phyloP scores from a whole-genome alignment of 2,888 invertebrate species.

The Micropterix aruncella region DNA sequence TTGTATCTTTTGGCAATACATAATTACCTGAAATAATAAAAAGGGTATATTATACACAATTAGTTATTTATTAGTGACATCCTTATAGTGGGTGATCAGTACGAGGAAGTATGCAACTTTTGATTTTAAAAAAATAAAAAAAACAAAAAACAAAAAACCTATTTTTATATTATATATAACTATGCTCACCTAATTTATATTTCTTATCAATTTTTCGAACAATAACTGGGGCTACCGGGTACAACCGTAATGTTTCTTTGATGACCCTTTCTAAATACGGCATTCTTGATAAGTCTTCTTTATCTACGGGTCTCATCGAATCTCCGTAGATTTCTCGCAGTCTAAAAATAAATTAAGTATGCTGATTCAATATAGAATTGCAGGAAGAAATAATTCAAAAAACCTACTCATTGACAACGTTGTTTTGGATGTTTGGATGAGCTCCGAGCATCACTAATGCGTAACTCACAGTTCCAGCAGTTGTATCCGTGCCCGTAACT shows the following conservation, averaged over 20 bases:
- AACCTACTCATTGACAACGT: constrained; percentile 8
- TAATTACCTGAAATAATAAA: constrained; percentile 15
- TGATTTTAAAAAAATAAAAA: no score
- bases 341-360: constrained; percentile 17
- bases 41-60: no score
- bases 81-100: no score
- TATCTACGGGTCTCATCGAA: constrained; percentile 15
- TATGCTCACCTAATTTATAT: constrained; percentile 20
- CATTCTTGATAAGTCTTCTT: constrained; percentile 22
- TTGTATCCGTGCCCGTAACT: constrained; percentile 23
- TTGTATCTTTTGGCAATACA: constrained; percentile 16
- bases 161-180: constrained; percentile 3
- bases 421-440: constrained; percentile 16
- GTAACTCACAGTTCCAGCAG: constrained; percentile 16
- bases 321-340: constrained; percentile 20
- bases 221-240: constrained; percentile 23
- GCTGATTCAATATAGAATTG: not conserved
- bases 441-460: constrained; percentile 16
- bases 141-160: constrained; percentile 1
- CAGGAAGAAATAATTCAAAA: no score
- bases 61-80: no score
- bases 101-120: no score
- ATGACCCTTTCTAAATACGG: constrained; percentile 27
- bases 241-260: constrained; percentile 27
- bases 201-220: constrained; percentile 20